Conservation (phyloP, 2,888 invertebrate species). For the Baronia brevicornis region DNA sequence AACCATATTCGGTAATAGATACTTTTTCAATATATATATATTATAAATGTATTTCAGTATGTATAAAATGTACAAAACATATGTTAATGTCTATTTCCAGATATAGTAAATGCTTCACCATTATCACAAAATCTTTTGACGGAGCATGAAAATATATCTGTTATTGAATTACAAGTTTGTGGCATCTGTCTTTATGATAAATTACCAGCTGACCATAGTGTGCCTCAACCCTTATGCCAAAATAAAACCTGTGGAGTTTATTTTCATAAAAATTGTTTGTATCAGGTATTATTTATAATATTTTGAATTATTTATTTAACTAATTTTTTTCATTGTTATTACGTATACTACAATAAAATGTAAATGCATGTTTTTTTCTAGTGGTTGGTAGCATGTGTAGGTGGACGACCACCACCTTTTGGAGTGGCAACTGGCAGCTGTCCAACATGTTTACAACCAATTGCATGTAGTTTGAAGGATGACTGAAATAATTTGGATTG, state of each 20-base stretch:
- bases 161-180: constrained; percentile 28
- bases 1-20: constrained; percentile 48
- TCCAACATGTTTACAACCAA: constrained; percentile 50
- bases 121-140: neutral
- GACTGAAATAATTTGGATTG: too few relatives aligned
- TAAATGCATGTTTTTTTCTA: constrained; percentile 23
- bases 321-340: constrained; percentile 1
- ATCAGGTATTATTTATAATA: constrained; percentile 36
- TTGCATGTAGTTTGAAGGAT: too few relatives aligned
- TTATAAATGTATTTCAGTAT: constrained; percentile 2
- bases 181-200: constrained; percentile 52
- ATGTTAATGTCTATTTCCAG: constrained; percentile 3
- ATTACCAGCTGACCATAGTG: constrained; percentile 33
- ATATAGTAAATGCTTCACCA: constrained; percentile 5
- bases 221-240: constrained; percentile 59
- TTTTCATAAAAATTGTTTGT: constrained; percentile 55
- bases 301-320: neutral
- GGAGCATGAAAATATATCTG: neutral
- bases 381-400: constrained; percentile 57
- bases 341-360: neutral
- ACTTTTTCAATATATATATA: constrained; percentile 10
- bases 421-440: constrained; percentile 56
- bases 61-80: neutral
- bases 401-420: constrained; percentile 51
- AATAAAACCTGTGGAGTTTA: constrained; percentile 48